These are phyloP conservation scores for Etheostoma spectabile DNA, from an alignment of 2,113 vertebrate genomes.

Conservation along the genomic window DNA sequence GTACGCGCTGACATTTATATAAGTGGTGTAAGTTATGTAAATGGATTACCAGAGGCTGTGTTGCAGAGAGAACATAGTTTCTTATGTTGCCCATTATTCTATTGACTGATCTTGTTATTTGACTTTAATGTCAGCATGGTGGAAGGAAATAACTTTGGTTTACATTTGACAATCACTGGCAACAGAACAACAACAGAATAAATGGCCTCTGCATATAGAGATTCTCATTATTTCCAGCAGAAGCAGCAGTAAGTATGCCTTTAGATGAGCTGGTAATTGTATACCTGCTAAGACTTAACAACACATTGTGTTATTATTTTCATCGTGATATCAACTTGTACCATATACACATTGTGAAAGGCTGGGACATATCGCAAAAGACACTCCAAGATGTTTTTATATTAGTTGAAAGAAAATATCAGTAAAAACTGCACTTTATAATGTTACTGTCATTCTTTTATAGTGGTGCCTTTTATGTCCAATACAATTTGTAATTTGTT, in stretches of 20 bases:
- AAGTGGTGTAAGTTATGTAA: slow-evolving; percentile 39
- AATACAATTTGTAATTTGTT: no score
- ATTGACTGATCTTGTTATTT: slow-evolving; percentile 28
- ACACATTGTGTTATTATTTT: no score
- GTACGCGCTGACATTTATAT: slow-evolving; percentile 17
- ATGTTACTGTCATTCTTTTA: no score
- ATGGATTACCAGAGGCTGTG: not conserved
- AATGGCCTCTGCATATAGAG: slow-evolving; percentile 7
- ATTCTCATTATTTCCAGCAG: slow-evolving; percentile 4
- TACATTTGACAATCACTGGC: slow-evolving; percentile 1
- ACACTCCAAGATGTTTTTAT: no score
- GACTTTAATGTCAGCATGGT: not conserved
- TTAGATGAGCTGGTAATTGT: slow-evolving; percentile 23
- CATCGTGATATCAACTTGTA: no score
- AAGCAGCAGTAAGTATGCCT: slow-evolving; percentile 6
- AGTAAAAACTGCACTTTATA: no score
- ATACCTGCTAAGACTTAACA: not conserved
- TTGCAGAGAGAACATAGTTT: slow-evolving; percentile 13
- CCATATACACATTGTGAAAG: no score
- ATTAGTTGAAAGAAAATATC: no score
- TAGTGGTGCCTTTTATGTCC: no score
- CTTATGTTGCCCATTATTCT: slow-evolving; percentile 11
- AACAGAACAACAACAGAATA: not conserved
- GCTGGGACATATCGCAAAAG: no score
- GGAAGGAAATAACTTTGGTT: slow-evolving; percentile 22